Conservation (phyloP, 2,113 vertebrate species). For the Tetraodon nigroviridis region DNA sequence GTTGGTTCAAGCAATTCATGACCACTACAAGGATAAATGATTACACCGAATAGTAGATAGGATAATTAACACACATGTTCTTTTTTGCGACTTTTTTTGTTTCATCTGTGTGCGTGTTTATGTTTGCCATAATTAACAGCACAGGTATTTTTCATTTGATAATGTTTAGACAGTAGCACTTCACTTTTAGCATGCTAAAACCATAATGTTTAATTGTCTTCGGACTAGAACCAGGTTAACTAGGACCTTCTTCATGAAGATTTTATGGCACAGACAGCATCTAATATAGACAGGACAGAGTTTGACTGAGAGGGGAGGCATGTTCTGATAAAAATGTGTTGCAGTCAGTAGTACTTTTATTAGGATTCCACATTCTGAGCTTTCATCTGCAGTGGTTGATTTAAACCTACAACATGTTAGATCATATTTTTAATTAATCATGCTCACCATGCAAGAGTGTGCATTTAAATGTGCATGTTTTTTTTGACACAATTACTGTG, state of each 20-base stretch:
- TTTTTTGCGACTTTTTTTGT: constrained; percentile 26
- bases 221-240: constrained; percentile 10
- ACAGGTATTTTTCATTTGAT: constrained; percentile 14
- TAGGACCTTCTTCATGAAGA: constrained; percentile 1
- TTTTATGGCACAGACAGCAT: constrained; percentile 6
- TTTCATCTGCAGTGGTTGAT: constrained; percentile 26
- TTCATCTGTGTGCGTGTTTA: constrained; percentile 5
- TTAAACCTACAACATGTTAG: constrained; percentile 31
- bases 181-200: neutral
- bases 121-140: constrained; percentile 10
- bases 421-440: constrained; percentile 24
- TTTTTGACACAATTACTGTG: constrained; percentile 17
- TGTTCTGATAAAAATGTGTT: constrained; percentile 17
- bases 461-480: constrained; percentile 10
- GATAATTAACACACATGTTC: constrained; percentile 10
- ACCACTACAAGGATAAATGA: constrained; percentile 2
- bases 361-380: constrained; percentile 32
- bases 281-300: neutral
- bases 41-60: constrained; percentile 9
- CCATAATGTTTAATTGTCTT: constrained; percentile 2
- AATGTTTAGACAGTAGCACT: neutral
- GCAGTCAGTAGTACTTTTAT: constrained; percentile 53
- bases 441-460: constrained; percentile 1
- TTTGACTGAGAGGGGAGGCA: neutral
- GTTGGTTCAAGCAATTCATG: neutral